Evolutionary conservation across 2,113 vertebrate genomes (phyloP).

Genomic region (Gasterosteus nipponicus): DNA sequence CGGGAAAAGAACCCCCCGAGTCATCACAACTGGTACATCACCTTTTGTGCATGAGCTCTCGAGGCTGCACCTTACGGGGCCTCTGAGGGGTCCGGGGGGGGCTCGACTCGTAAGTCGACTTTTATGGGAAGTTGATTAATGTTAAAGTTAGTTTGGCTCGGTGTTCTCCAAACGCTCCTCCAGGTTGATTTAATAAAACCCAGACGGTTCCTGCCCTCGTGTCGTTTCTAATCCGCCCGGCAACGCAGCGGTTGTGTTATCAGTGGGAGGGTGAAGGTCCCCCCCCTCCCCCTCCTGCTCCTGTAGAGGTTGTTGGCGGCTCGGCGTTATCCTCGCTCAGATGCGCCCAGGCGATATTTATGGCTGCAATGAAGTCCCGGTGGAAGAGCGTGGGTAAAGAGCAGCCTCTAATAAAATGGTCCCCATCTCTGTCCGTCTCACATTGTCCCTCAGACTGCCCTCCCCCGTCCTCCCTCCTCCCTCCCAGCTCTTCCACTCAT

Average conservation of each 20-base stretch:
- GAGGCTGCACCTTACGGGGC: neutral
- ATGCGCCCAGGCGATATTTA: slow-evolving; percentile 45
- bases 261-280: slow-evolving; percentile 31
- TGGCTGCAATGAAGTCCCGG: slow-evolving; percentile 33
- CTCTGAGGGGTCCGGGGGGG: neutral
- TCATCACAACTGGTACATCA: slow-evolving; percentile 11
- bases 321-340: slow-evolving; percentile 37
- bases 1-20: neutral
- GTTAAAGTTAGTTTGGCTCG: neutral
- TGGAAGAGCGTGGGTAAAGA: slow-evolving; percentile 33
- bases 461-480: neutral
- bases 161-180: neutral
- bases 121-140: neutral
- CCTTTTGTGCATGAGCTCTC: neutral
- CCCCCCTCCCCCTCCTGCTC: neutral
- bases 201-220: neutral
- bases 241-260: neutral
- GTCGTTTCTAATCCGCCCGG: neutral
- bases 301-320: slow-evolving; percentile 15
- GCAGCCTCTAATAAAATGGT: slow-evolving; percentile 44
- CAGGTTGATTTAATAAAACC: neutral
- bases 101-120: neutral
- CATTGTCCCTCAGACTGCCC: slow-evolving; percentile 18
- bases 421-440: slow-evolving; percentile 11
- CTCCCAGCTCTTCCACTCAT: slow-evolving; percentile 1